Base-by-base conservation (phyloP, 2,888 invertebrate species). In the Sisyra terminalis region DNA sequence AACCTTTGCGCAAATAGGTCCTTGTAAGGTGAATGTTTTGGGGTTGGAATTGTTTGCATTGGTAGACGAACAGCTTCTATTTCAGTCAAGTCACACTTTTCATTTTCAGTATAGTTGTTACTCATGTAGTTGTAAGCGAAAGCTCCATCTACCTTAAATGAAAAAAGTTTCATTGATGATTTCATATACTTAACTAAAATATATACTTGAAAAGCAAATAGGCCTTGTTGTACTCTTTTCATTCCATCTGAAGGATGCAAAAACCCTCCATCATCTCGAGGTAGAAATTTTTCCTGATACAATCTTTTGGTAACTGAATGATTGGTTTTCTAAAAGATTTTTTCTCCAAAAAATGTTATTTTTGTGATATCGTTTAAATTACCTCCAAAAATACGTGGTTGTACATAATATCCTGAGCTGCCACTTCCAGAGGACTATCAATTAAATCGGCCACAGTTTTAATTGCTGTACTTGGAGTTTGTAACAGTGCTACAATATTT, bases 161-260 rank as follows among this genome's bases (percentile, higher is more conserved):
- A 31, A 31, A 3, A 11, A 1, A 31, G n/a, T 31, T 31, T 6
- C 13, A 11, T 31, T n/a, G n/a, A n/a, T n/a, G n/a, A n/a, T n/a
- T n/a, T n/a, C n/a, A n/a, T n/a, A n/a, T 14, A 15, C 9, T 31
- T 5, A 3, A 24, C 63, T n/a, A n/a, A n/a, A n/a, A n/a, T n/a
- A n/a, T n/a, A n/a, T n/a, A n/a, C 71, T 59, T 73, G 72, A 50
- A 69, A 75, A 1, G 74, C 75, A 52, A 70, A 73, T 15, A 71
- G 57, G 0, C 67, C 68, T 0, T 63, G 61, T 36, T 73, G 66
- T 52, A 75, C 60, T 44, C 62, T 65, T 39, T 62, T 63, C 50
- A 75, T 67, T n/a, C 75, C 75, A n/a, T 67, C 60, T n/a, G 58
- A 50, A 1, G 70, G 69, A 42, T 63, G 61, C 50, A 67, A 57